phyloP scores from a whole-genome alignment of 2,888 invertebrate genomes.

The Pterostichus niger region DNA sequence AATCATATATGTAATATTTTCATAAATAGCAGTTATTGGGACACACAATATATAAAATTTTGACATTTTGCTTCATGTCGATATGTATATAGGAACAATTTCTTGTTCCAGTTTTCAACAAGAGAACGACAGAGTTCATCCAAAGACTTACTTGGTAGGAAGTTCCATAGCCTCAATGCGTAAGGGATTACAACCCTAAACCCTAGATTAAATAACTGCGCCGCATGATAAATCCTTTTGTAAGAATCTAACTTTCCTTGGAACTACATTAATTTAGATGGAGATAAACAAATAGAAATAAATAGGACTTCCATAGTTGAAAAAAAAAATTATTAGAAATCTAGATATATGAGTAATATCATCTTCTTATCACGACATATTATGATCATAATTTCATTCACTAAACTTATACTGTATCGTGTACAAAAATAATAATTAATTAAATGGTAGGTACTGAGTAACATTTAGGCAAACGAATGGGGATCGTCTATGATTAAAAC shows the following conservation, averaged over 20 bases:
- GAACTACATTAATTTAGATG: background rate
- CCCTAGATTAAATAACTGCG: slow-evolving; percentile 6
- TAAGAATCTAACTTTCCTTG: slow-evolving; percentile 3
- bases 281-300: no score
- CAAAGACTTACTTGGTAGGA: background rate
- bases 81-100: background rate
- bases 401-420: no score
- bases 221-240: background rate
- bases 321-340: no score
- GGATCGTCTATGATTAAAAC: slow-evolving; percentile 15
- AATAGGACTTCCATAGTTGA: no score
- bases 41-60: no score
- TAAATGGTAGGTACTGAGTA: background rate
- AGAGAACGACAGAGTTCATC: slow-evolving; percentile 3
- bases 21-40: no score
- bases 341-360: no score
- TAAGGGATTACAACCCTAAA: slow-evolving; percentile 5
- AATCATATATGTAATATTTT: no score
- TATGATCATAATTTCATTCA: no score
- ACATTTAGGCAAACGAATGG: background rate
- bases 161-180: slow-evolving; percentile 5
- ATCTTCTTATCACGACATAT: no score
- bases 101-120: background rate
- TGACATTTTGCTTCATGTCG: background rate
- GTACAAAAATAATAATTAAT: no score